phyloP scores from a whole-genome alignment of 2,888 invertebrate genomes.

The Mimachlamys varia region DNA sequence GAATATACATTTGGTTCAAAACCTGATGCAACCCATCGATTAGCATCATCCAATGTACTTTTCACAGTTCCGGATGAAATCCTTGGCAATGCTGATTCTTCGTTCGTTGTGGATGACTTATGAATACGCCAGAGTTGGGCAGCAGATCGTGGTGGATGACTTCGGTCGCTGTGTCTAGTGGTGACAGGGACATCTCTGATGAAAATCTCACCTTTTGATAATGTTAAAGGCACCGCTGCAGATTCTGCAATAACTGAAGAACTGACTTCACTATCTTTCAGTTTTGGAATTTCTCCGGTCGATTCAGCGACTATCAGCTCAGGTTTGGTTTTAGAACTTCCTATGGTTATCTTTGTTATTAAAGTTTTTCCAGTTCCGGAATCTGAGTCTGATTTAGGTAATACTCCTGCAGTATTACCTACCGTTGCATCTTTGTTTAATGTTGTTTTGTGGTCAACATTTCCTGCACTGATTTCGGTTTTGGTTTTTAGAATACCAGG shows the following conservation, averaged over 20 bases:
- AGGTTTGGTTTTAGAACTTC: background rate
- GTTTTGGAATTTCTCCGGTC: background rate
- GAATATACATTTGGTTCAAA: background rate
- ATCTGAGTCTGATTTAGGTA: background rate
- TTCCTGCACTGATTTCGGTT: background rate
- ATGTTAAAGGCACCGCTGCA: background rate
- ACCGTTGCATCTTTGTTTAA: background rate
- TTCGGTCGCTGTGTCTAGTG: background rate
- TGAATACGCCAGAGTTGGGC: background rate
- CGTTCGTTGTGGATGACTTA: background rate
- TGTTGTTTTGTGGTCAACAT: background rate
- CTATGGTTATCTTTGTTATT: background rate
- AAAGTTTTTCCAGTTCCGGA: background rate
- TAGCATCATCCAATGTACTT: background rate
- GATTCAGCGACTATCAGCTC: background rate
- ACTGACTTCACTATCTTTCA: background rate
- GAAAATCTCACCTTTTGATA: background rate
- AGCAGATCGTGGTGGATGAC: background rate
- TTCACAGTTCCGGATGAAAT: background rate
- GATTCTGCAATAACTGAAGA: background rate
- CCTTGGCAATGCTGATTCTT: background rate
- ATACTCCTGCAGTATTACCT: background rate
- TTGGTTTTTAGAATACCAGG: too few relatives aligned
- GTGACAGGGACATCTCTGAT: background rate
- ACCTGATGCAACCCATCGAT: background rate